Conservation (phyloP, 2,888 invertebrate species). For the Apamea epomidion region DNA sequence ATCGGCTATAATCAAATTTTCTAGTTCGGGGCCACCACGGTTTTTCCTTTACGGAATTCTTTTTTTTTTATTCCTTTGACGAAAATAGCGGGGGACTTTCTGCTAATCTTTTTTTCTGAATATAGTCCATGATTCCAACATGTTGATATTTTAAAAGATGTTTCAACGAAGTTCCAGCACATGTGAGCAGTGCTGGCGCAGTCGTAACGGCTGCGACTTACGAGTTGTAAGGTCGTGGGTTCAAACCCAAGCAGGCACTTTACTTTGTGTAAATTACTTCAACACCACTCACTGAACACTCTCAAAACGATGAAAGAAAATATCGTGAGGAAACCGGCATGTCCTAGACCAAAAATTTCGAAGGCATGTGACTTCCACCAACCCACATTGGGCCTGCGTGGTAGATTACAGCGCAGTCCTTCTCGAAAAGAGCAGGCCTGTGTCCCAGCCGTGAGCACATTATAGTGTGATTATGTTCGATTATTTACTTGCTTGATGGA, state of each 20-base stretch:
- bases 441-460: too few species aligned
- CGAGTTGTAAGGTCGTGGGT: too few species aligned
- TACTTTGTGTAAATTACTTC: neutral
- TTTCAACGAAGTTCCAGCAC: neutral
- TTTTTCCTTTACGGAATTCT: conserved; percentile 5
- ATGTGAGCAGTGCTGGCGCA: neutral
- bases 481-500: too few species aligned
- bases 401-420: neutral
- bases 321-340: neutral
- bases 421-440: neutral
- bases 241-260: too few species aligned
- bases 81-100: neutral
- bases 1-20: conserved; percentile 52
- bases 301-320: neutral
- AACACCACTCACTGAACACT: neutral
- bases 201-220: too few species aligned
- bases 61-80: conserved; percentile 8
- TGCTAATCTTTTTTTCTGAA: neutral
- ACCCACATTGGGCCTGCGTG: neutral
- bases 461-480: too few species aligned
- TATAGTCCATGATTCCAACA: neutral
- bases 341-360: neutral
- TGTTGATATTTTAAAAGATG: neutral
- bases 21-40: neutral
- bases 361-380: neutral